Base-by-base conservation (phyloP, 30 jellyfish, hydroid and myxozoan genomes). In the Pelagia noctiluca region DNA sequence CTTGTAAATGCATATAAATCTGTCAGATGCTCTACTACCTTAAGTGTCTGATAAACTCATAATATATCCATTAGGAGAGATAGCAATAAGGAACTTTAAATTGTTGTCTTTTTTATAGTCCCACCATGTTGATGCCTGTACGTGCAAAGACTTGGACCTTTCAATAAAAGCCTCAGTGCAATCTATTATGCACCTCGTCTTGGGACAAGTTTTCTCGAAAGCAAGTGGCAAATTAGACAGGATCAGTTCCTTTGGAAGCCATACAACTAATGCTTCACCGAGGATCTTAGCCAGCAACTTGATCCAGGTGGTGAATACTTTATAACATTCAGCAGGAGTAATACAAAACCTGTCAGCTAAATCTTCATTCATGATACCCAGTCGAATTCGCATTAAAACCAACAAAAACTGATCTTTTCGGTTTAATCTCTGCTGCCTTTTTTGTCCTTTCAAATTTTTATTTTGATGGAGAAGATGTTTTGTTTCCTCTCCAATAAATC, bases 81-180 rank as follows among this genome's bases (percentile, higher is more conserved):
- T 50, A 1, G 67, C 84, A 48, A 48, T 35, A n/a, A 72, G 34
- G 57, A 50, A 52, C 50, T 61, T 76, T 25, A 74, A 26, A 2
- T 73, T 46, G 74, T 74, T 74, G 53, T 74, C 75, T 19, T 42
- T 19, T 29, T 76, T 76, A 47, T 76, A 76, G 46, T 76, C 88
- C 18, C 64, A 76, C 88, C 79, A 79, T 22, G 75, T 79, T n/a
- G 67, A 68, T 22, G 82, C 74, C 46, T 79, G 84, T 13, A 38
- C 61, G 11, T 30, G 46, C 35, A 37, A 54, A 32, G 90, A 65
- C 25, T 79, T 79, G 12, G 85, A 73, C 21, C 84, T 36, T 12
- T 61, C 90, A 34, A 65, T 79, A 63, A 11, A 76, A 50, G 57
- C 61, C 38, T 76, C 88, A 1, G 78, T 34, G 64, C 76, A 76